Evolutionary conservation across 1,140 invertebrate genomes (phyloP).

Genomic region (Parapsyche elsis): DNA sequence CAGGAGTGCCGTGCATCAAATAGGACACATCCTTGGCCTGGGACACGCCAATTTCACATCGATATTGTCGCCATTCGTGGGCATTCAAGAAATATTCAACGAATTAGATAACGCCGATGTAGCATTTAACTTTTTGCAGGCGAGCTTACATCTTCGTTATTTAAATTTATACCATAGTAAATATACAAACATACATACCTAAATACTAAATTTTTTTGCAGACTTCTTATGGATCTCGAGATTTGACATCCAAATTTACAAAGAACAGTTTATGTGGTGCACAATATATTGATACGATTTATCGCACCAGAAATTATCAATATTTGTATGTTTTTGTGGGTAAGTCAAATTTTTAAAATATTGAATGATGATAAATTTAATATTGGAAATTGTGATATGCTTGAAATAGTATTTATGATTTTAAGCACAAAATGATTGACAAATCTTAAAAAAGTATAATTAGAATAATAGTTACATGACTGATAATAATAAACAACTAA

Average conservation of each 20-base stretch:
- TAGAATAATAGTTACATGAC: too few relatives aligned
- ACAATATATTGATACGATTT: background rate
- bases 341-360: too few relatives aligned
- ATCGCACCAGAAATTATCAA: background rate
- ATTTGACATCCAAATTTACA: too few relatives aligned
- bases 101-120: background rate
- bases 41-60: background rate
- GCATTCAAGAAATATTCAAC: background rate
- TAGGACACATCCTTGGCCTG: background rate
- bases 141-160: background rate
- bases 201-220: background rate
- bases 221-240: background rate
- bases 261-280: background rate
- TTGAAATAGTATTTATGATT: too few relatives aligned
- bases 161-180: background rate
- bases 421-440: too few relatives aligned
- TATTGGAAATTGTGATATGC: too few relatives aligned
- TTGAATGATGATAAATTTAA: too few relatives aligned
- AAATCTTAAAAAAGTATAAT: too few relatives aligned
- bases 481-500: too few relatives aligned
- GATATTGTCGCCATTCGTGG: background rate
- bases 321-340: background rate
- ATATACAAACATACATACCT: background rate
- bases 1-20: background rate
- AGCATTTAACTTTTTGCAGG: background rate